Evolutionary conservation across 2,888 invertebrate genomes (phyloP), one percentile per base, ranked within the genome.

Genomic region (Theretra japonica): DNA sequence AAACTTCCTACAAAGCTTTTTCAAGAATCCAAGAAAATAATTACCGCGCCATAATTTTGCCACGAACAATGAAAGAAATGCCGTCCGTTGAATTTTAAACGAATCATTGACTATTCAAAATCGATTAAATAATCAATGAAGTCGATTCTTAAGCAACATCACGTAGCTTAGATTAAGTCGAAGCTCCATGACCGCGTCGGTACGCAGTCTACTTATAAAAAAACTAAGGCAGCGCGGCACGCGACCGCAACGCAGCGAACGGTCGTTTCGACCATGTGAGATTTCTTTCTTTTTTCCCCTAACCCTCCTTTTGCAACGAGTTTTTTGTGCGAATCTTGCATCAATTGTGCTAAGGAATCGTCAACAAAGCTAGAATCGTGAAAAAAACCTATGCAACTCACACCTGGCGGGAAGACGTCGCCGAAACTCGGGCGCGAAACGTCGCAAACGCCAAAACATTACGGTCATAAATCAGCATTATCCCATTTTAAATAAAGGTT

Each of bases 261-360:
- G 77, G 65, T 82, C 83, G 81, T 81, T 81, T 80, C 76, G 77
- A 79, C 83, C 58, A 57, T 58, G 41, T 58, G 56, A 70, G 56
- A 57, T 70, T 69, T 58, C 57, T 69, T 70, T 58, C 62, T 33
- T 87, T 88, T 88, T 87, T 84, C 80, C 77, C 74, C 76, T 78
- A 77, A 76, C 83, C 86, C 85, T 84, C 86, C 41, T 65, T 87
- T 87, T 87, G 86, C 84, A 82, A 85, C 84, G 86, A 82, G 90
- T 93, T 94, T 41, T 93, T 93, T 94, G 92, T 91, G 93, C 92
- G 90, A 93, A 93, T 91, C 92, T 92, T 89, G 89, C 89, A 89
- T 86, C 87, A 82, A 91, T 93, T 93, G 93, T 92, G 83, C 75
- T 82, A 88, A 88, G 89, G 89, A 90, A 89, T 87, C 88, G 87